Percentiles rank a stretch among this genome's conserved stretches.
phyloP scores from a whole-genome alignment of 2,797 vertebrate species.

The Danionella dracula region DNA sequence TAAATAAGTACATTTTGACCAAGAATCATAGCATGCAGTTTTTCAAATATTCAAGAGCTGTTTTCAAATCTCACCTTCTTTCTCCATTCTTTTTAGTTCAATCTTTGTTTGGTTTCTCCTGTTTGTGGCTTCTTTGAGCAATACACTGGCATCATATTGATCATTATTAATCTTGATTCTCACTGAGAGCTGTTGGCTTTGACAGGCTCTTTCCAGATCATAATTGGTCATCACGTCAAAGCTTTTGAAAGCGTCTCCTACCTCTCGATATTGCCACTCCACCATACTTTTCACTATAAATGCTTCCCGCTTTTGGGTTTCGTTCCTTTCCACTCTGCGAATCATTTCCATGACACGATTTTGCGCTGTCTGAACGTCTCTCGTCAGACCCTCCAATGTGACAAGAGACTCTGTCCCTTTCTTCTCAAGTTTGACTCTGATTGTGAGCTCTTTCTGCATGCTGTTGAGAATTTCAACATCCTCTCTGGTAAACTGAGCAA shows the following conservation, averaged over 20 bases:
- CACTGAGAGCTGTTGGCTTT: neutral
- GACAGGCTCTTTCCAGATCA: slow-evolving; percentile 70
- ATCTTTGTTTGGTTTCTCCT: neutral
- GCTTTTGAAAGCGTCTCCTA: fast-evolving
- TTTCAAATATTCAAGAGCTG: too few relatives aligned
- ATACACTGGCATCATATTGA: slow-evolving; percentile 49
- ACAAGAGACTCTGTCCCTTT: slow-evolving; percentile 55
- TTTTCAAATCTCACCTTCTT: slow-evolving; percentile 46
- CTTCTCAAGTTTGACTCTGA: slow-evolving; percentile 62
- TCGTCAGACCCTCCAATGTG: slow-evolving; percentile 70
- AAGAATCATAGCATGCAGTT: too few relatives aligned
- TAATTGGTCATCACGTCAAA: slow-evolving; percentile 73
- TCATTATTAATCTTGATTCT: slow-evolving; percentile 57
- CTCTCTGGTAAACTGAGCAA: slow-evolving; percentile 59
- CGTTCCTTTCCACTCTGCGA: slow-evolving; percentile 53
- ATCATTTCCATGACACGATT: slow-evolving; percentile 66
- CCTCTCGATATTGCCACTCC: slow-evolving; percentile 68
- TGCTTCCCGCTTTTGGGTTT: slow-evolving; percentile 60
- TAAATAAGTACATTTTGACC: too few relatives aligned
- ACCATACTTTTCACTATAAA: slow-evolving; percentile 54
- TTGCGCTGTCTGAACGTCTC: slow-evolving; percentile 65
- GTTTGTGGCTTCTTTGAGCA: neutral
- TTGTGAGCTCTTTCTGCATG: slow-evolving; percentile 67
- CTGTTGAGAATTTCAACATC: slow-evolving; percentile 58
- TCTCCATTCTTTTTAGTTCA: slow-evolving; percentile 50